Percentiles rank a stretch among this genome's conserved stretches.
Evolutionary conservation across 2,113 vertebrate species (phyloP).

Genomic region (Lanius collurio): DNA sequence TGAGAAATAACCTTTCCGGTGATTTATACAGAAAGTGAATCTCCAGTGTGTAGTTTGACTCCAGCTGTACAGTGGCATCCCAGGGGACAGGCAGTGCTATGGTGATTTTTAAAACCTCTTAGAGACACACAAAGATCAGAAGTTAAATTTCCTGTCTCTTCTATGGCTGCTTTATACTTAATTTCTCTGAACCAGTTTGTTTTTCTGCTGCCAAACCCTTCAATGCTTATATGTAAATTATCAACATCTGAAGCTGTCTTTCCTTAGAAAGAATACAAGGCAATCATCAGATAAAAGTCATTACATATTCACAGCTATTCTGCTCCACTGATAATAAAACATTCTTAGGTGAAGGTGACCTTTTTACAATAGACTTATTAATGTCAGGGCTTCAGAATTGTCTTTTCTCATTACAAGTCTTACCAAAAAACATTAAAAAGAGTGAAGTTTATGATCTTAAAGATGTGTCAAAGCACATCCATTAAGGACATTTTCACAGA

Average conservation of each 20-base stretch:
- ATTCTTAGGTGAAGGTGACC: conserved; percentile 76
- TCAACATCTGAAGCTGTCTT: conserved; percentile 8
- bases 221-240: conserved; percentile 36
- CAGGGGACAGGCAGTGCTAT: background rate
- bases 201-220: conserved; percentile 42
- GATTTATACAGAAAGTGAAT: background rate
- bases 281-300: conserved; percentile 72
- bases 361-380: conserved; percentile 76
- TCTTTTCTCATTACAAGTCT: conserved; percentile 54
- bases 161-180: conserved; percentile 23
- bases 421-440: conserved; percentile 39
- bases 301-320: conserved; percentile 75
- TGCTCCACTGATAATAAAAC: conserved; percentile 73
- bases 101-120: background rate
- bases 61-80: rapidly evolving
- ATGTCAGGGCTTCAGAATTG: conserved; percentile 67
- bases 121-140: background rate
- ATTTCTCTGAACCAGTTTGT: conserved; percentile 47
- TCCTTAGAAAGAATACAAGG: conserved; percentile 61
- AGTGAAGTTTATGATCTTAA: conserved; percentile 56
- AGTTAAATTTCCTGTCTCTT: background rate
- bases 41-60: rapidly evolving
- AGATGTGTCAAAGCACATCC: conserved; percentile 14
- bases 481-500: background rate
- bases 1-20: background rate